Evolutionary conservation across 2,113 vertebrate genomes (phyloP), one percentile per base, ranked within the genome.

Genomic region (Phrynosoma platyrhinos): DNA sequence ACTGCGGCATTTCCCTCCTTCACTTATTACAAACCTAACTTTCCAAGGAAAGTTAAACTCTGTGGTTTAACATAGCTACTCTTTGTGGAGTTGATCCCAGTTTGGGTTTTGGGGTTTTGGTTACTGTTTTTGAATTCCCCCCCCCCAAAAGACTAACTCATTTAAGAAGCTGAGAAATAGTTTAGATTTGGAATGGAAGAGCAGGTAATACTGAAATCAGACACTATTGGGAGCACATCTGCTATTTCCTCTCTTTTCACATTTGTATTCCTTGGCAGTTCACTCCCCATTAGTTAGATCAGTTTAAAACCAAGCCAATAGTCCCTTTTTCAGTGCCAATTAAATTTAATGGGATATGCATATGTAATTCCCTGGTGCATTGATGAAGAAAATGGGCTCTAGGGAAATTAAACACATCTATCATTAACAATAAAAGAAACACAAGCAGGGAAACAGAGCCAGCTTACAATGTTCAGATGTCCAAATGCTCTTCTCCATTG

Each of bases 381-480:
- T 62, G 64, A 66, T 13, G 74, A 62, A 83, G 81, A 83, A 88
- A 83, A 88, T 68, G 74, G n/a, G n/a, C 87, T 55, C 74, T 62
- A 55, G 74, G 81, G 74, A 83, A 83, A 88, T 88, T 83, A 88
- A 88, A 88, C 9, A 25, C 81, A 68, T 68, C 74, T 83, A 83
- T 88, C 62, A 88, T 88, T 83, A 88, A 86, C 84, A 86, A 88
- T 77, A 88, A 86, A 52, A 76, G 23, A 76, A 85, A 83, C 71
- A 62, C 53, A 83, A 82, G 58, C 10, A 78, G 62, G 77, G n/a
- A 27, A 86, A 5, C 23, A 83, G 32, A 83, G 32, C 25, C 42
- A 83, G 53, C 25, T 30, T 77, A 69, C 47, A 78, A 53, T n/a
- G 47, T 77, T 81, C 20, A 69, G 25, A 87, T 40, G 47, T 78